Percentiles rank a stretch among this genome's conserved stretches.
phyloP scores from a whole-genome alignment of 1,140 invertebrate species.

The Eubasilissa regina region DNA sequence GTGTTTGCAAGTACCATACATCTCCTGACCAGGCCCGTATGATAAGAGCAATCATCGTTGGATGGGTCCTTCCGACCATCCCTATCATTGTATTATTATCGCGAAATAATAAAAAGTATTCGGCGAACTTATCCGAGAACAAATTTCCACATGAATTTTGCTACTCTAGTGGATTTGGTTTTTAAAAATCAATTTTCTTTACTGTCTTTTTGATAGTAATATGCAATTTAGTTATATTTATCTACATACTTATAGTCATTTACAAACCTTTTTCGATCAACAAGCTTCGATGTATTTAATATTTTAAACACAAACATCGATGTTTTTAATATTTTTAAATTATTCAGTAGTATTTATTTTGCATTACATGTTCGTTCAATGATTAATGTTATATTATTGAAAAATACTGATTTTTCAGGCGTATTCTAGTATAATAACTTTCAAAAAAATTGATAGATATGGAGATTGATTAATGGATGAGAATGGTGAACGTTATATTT shows the following conservation, averaged over 20 bases:
- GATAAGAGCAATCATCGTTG: slow-evolving; percentile 67
- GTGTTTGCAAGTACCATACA: slow-evolving; percentile 66
- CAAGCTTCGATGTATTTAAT: slow-evolving; percentile 70
- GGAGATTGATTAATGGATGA: too few species aligned
- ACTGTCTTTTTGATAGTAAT: slow-evolving; percentile 67
- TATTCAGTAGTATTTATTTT: slow-evolving; percentile 69
- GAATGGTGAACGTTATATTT: too few species aligned
- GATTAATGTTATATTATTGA: neutral
- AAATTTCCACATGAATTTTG: slow-evolving; percentile 65
- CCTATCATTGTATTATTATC: slow-evolving; percentile 67
- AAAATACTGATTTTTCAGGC: too few species aligned
- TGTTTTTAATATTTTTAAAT: slow-evolving; percentile 65
- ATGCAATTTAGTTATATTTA: slow-evolving; percentile 70
- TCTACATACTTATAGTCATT: slow-evolving; percentile 69
- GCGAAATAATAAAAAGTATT: slow-evolving; percentile 64
- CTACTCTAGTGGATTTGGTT: slow-evolving; percentile 66
- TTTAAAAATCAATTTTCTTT: slow-evolving; percentile 68
- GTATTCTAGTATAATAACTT: too few species aligned
- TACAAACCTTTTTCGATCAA: slow-evolving; percentile 67
- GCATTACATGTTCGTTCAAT: slow-evolving; percentile 65
- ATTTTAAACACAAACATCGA: too few species aligned
- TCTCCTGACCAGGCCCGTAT: slow-evolving; percentile 64
- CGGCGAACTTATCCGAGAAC: slow-evolving; percentile 64
- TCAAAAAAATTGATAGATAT: neutral
- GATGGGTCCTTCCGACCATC: slow-evolving; percentile 67